Conservation (phyloP, 2,888 invertebrate species). For the Callosobruchus maculatus region DNA sequence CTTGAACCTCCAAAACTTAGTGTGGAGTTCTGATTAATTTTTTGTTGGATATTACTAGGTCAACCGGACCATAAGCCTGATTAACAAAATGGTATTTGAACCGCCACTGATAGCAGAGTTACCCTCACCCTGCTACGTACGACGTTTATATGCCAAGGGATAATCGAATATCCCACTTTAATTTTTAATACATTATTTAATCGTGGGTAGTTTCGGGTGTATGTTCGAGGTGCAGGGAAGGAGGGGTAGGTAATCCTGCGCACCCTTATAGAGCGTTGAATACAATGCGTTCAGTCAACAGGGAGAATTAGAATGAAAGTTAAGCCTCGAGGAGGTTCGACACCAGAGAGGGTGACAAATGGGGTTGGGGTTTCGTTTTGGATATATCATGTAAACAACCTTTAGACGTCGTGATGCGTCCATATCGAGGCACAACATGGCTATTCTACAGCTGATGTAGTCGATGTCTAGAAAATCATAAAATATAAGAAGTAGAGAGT, state of each 20-base stretch:
- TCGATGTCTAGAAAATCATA: no score
- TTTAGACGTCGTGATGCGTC: neutral
- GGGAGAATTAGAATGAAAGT: slow-evolving; percentile 11
- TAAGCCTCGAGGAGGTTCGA: slow-evolving; percentile 9
- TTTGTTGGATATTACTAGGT: no score
- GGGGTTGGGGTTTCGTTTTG: neutral
- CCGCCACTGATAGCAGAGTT: neutral
- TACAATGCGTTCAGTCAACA: slow-evolving; percentile 13
- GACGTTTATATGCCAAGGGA: slow-evolving; percentile 4
- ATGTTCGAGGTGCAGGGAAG: neutral
- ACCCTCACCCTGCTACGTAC: neutral
- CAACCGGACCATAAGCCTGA: no score
- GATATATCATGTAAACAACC: neutral
- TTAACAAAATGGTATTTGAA: no score
- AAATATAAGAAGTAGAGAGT: no score
- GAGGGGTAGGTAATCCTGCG: slow-evolving; percentile 10
- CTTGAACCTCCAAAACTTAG: no score
- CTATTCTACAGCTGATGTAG: no score
- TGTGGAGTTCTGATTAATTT: no score
- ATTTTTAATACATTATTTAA: slow-evolving; percentile 21
- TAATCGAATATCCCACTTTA: slow-evolving; percentile 17
- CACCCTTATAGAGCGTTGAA: neutral
- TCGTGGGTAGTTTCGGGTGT: slow-evolving; percentile 15
- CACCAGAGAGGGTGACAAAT: neutral
- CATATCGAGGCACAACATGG: no score